phyloP scores from a whole-genome alignment of 2,797 vertebrate species.

The Anguilla obscura region DNA sequence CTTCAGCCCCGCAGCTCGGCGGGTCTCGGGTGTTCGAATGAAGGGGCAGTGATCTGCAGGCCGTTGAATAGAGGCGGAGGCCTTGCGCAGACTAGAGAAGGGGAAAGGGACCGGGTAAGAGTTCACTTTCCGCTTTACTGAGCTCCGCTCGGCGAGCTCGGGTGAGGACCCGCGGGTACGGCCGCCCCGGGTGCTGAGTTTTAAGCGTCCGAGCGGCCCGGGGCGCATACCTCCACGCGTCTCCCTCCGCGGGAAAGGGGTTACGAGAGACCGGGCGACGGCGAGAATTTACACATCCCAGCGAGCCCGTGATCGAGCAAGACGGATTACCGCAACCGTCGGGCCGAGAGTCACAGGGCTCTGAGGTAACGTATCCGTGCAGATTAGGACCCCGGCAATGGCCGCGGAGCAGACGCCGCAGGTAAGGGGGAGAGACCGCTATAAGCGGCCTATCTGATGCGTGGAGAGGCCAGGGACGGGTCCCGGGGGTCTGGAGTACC shows the following conservation, averaged over 20 bases:
- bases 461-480: conserved; percentile 6
- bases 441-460: background rate
- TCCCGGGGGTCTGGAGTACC: background rate
- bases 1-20: conserved; percentile 46
- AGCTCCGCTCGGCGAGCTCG: conserved; percentile 36
- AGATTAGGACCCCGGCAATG: conserved; percentile 63
- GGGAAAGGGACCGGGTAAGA: background rate
- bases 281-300: conserved; percentile 4
- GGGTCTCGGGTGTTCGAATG: conserved; percentile 56
- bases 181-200: too few relatives aligned
- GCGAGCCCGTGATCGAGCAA: conserved; percentile 37
- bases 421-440: background rate
- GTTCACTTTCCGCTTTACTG: background rate
- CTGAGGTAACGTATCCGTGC: conserved; percentile 62
- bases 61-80: conserved; percentile 41
- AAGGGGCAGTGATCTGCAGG: conserved; percentile 53
- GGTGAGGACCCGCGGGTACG: conserved; percentile 34
- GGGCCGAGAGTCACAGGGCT: conserved; percentile 66
- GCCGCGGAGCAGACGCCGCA: conserved; percentile 46
- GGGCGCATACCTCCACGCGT: background rate
- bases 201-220: background rate
- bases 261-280: background rate
- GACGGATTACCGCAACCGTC: conserved; percentile 67
- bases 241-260: background rate
- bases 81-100: conserved; percentile 16